Evolutionary conservation across 2,888 invertebrate species (phyloP), one percentile per base, ranked within the genome.

Genomic region (Archips xylosteana): DNA sequence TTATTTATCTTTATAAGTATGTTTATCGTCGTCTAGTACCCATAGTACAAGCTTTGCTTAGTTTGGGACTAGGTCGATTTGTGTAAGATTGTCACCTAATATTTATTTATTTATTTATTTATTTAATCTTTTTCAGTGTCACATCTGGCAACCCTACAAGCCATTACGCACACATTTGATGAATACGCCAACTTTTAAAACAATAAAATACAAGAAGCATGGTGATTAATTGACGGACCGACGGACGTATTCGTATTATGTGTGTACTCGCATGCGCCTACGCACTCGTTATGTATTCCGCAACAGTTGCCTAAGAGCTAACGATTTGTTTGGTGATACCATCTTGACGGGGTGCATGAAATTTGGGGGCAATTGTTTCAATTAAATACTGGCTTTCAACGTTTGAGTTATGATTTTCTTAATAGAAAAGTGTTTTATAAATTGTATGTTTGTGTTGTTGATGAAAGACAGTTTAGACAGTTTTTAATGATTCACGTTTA

Each of bases 311-410:
- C 57, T 49, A 73, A 73, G 34, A 32, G 57, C 47, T 59, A 42
- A 73, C 75, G 76, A 77, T 77, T 76, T 76, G 77, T 77, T 65
- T 65, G 51, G 5, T 39, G 77, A 78, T 78, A 75, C 32, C 45
- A 78, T 78, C 78, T 78, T 75, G 63, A 71, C 61, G 23, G 45
- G 47, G 34, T 64, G 64, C 2, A 39, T n/a, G n/a, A 60, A 36
- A 10, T 57, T 57, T 23, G 57, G 6, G 54, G 32, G 57, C 57
- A 57, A 12, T 57, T 32, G 57, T 57, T 32, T 57, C 57, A 57
- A 57, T 57, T 57, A 57, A 57, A 32, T 23, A 1, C 12, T 32
- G 12, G 32, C 12, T 45, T 45, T 45, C 45, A 45, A 45, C 10
- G 45, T 45, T 10, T 39, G 39, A 39, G 39, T 39, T 39, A 39